Conservation (phyloP, 2,888 invertebrate genomes). For the Lochmaea capreae region DNA sequence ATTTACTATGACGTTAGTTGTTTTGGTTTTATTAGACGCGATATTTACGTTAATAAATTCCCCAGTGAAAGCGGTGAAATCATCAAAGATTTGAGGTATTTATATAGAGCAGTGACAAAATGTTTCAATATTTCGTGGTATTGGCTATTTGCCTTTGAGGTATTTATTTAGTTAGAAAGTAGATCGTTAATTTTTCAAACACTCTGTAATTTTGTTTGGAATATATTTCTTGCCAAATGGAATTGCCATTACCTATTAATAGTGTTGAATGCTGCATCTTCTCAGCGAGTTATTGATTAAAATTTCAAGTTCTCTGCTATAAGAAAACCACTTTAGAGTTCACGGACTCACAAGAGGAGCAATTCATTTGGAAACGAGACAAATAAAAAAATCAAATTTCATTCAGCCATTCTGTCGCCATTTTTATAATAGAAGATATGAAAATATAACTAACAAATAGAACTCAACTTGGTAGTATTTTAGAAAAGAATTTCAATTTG, state of each 20-base stretch:
- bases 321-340: slow-evolving; percentile 49
- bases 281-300: slow-evolving; percentile 35
- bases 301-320: slow-evolving; percentile 31
- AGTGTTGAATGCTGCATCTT: slow-evolving; percentile 22
- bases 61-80: not conserved
- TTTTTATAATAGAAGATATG: not conserved
- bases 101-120: not conserved
- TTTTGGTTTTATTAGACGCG: not conserved
- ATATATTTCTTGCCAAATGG: slow-evolving; percentile 8
- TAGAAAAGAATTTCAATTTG: no score
- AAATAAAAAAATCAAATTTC: slow-evolving; percentile 22
- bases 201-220: slow-evolving; percentile 5
- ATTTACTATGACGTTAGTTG: not conserved
- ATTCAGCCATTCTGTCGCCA: slow-evolving; percentile 10
- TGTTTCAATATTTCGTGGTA: not conserved
- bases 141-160: not conserved
- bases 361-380: slow-evolving; percentile 27
- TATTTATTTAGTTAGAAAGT: slow-evolving; percentile 1
- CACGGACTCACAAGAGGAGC: slow-evolving; percentile 46
- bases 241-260: slow-evolving; percentile 24
- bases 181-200: slow-evolving; percentile 6
- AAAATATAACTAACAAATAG: not conserved
- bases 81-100: not conserved
- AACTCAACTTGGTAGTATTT: no score
- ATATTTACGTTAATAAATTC: not conserved